A percentile compares a stretch with the other conserved stretches of the same genome.
phyloP scores from a whole-genome alignment of 2,113 vertebrate species.

The Myanophis thanlyinensis region DNA sequence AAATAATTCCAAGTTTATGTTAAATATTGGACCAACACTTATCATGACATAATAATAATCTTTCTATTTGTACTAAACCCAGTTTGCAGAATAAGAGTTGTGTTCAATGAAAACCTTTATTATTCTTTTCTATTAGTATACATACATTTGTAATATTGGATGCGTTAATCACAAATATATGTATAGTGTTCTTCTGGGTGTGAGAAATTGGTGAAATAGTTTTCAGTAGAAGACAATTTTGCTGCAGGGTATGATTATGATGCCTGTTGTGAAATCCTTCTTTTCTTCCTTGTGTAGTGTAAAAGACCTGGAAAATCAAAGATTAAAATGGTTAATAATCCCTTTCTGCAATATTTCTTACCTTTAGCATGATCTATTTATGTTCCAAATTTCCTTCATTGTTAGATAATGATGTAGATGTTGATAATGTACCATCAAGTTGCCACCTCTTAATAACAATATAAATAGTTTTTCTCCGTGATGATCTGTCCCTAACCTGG shows the following conservation, averaged over 20 bases:
- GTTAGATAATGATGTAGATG: not conserved
- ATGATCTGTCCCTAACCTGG: not conserved
- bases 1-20: not conserved
- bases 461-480: not conserved
- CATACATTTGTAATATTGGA: not conserved
- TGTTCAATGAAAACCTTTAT: not conserved
- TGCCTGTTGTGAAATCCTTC: not conserved
- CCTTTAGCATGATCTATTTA: not conserved
- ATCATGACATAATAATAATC: not conserved
- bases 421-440: not conserved
- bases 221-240: not conserved
- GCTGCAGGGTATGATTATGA: not conserved
- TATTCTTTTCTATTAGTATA: not conserved
- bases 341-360: not conserved
- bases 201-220: not conserved
- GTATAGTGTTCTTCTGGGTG: not conserved
- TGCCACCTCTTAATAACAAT: not conserved
- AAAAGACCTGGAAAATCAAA: conserved; percentile 15
- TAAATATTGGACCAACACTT: not conserved
- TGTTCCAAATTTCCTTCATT: not conserved
- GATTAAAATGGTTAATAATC: not conserved
- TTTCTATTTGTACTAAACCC: not conserved
- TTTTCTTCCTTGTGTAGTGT: conserved; percentile 30
- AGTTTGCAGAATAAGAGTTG: not conserved
- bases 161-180: not conserved